These are phyloP conservation scores for Oncorhynchus gorbuscha DNA, from an alignment of 2,113 vertebrate species.

Conservation along the genomic window DNA sequence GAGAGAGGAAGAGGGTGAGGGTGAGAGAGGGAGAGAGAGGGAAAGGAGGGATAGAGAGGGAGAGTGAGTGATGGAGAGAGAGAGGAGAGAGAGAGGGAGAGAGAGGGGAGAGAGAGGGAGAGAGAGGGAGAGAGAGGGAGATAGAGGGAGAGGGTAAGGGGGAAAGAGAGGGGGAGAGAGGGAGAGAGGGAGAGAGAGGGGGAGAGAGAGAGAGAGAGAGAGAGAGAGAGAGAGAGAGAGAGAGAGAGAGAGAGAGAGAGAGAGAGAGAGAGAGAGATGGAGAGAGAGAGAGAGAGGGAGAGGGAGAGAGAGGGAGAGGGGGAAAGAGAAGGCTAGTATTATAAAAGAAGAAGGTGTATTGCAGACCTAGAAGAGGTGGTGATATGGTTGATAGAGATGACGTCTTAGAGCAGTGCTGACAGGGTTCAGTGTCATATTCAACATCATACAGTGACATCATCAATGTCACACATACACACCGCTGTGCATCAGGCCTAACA, in stretches of 20 bases:
- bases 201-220: background rate
- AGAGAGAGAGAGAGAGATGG: rapidly evolving
- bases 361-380: no score
- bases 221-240: no score
- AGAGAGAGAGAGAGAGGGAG: background rate
- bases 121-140: background rate
- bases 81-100: background rate
- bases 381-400: background rate
- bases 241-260: no score
- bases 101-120: no score
- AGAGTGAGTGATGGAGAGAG: background rate
- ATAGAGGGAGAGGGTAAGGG: no score
- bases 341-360: no score
- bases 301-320: background rate
- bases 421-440: background rate
- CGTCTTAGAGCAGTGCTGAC: background rate
- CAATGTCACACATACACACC: no score
- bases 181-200: no score
- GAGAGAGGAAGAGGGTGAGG: background rate
- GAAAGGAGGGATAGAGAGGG: background rate
- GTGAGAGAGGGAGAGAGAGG: background rate
- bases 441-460: no score
- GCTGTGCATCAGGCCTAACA: no score
- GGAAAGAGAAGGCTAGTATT: background rate
- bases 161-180: background rate